phyloP scores from a whole-genome alignment of 2,888 invertebrate species.

The Cataglyphis altisquamis region DNA sequence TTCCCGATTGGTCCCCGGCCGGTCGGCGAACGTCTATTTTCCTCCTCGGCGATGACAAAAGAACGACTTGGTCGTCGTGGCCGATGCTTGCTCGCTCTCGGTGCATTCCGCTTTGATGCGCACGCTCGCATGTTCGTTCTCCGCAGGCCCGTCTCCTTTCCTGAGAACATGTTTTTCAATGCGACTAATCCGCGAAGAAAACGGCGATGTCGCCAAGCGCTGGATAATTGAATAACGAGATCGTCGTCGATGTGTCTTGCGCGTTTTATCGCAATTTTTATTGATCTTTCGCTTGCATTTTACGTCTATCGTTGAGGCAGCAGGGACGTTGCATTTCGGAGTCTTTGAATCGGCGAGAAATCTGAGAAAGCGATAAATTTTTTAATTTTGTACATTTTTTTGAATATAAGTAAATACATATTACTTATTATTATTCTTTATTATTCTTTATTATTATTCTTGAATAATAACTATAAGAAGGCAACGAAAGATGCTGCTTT shows the following conservation, averaged over 20 bases:
- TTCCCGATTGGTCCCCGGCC: conserved; percentile 58
- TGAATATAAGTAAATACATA: neutral
- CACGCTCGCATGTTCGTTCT: neutral
- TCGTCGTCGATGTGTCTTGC: neutral
- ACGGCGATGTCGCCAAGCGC: neutral
- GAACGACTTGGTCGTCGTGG: conserved; percentile 28
- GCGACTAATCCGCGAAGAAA: conserved; percentile 8
- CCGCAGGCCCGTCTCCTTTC: neutral
- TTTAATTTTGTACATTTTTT: neutral
- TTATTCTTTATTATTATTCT: neutral
- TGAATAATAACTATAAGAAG: neutral
- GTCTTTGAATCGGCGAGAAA: neutral
- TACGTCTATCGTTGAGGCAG: neutral
- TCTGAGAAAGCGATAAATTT: neutral
- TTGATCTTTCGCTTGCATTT: conserved; percentile 13
- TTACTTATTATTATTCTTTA: neutral
- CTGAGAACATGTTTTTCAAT: neutral
- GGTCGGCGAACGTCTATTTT: conserved; percentile 60
- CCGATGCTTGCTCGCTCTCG: conserved; percentile 11
- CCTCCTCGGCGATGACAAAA: conserved; percentile 52
- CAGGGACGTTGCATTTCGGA: neutral
- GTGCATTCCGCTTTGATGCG: conserved; percentile 28
- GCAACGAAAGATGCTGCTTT: neutral
- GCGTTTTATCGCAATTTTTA: conserved; percentile 7
- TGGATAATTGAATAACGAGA: neutral